These are phyloP conservation scores for Crenichthys baileyi DNA, from an alignment of 2,797 vertebrate species.

Conservation along the genomic window DNA sequence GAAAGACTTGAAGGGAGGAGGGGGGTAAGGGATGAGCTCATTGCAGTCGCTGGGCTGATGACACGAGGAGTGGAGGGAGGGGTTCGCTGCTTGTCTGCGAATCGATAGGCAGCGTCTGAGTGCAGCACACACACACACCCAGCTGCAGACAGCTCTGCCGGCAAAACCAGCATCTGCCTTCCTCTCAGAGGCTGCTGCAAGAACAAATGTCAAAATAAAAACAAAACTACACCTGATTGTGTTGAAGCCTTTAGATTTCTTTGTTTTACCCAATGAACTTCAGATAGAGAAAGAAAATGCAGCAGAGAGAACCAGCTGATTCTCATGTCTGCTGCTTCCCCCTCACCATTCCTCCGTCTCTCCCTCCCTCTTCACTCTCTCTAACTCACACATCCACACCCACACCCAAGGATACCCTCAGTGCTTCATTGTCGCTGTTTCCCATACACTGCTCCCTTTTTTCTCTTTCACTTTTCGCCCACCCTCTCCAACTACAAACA, in stretches of 20 bases:
- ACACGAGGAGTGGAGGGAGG: conserved; percentile 70
- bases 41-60: conserved; percentile 90
- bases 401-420: conserved; percentile 77
- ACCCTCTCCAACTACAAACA: conserved; percentile 15
- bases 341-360: conserved; percentile 9
- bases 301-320: conserved; percentile 52
- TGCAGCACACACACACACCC: conserved; percentile 49
- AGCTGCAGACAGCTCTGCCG: conserved; percentile 59
- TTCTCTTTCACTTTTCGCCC: conserved; percentile 20
- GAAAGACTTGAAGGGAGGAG: conserved; percentile 3
- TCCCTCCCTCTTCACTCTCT: conserved; percentile 35
- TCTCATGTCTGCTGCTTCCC: conserved; percentile 47
- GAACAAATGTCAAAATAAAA: neutral
- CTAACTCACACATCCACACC: conserved; percentile 64
- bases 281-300: conserved; percentile 17
- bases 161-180: conserved; percentile 35
- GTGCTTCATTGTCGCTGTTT: conserved; percentile 39
- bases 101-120: conserved; percentile 83
- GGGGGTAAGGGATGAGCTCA: conserved; percentile 90
- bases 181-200: conserved; percentile 23
- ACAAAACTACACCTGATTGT: neutral
- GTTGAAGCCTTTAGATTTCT: neutral
- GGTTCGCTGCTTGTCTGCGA: conserved; percentile 57
- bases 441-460: conserved; percentile 19
- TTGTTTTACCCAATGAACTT: conserved; percentile 26